These are phyloP conservation scores for Machimus rusticus DNA, from an alignment of 2,888 invertebrate genomes.

Conservation along the genomic window DNA sequence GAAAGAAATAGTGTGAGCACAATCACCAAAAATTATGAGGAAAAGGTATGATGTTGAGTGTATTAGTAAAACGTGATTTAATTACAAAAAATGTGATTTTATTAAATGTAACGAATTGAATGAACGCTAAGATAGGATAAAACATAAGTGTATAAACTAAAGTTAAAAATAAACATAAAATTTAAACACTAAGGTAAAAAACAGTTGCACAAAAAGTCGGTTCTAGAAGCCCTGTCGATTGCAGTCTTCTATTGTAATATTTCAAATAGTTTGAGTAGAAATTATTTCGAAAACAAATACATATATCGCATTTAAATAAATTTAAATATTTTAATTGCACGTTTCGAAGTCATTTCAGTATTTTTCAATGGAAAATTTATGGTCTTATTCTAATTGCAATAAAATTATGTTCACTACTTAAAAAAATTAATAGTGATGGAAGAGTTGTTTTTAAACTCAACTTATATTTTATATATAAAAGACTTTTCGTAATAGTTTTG, in stretches of 20 bases:
- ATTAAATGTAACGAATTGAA: conserved; percentile 9
- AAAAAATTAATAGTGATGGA: too few relatives aligned
- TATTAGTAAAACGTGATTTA: conserved; percentile 33
- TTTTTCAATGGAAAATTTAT: not conserved
- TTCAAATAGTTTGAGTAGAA: not conserved
- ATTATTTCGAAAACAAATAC: not conserved
- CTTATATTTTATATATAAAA: too few relatives aligned
- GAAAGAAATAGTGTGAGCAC: not conserved
- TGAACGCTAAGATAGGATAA: not conserved
- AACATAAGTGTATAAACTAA: not conserved
- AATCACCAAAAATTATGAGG: not conserved
- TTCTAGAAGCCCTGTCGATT: conserved; percentile 38
- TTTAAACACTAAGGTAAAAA: conserved; percentile 34
- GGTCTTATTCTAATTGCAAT: not conserved
- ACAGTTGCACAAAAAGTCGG: conserved; percentile 38
- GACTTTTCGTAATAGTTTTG: too few relatives aligned
- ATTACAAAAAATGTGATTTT: conserved; percentile 25
- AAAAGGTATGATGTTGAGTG: not conserved
- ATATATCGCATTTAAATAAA: not conserved
- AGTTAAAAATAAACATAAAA: not conserved
- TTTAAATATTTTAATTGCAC: not conserved
- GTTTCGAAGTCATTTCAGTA: not conserved
- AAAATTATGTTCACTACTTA: too few relatives aligned
- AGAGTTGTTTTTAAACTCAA: too few relatives aligned
- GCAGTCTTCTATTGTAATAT: conserved; percentile 10